These are phyloP conservation scores for Frieseomelitta varia DNA, from an alignment of 1,140 invertebrate species.

Conservation along the genomic window DNA sequence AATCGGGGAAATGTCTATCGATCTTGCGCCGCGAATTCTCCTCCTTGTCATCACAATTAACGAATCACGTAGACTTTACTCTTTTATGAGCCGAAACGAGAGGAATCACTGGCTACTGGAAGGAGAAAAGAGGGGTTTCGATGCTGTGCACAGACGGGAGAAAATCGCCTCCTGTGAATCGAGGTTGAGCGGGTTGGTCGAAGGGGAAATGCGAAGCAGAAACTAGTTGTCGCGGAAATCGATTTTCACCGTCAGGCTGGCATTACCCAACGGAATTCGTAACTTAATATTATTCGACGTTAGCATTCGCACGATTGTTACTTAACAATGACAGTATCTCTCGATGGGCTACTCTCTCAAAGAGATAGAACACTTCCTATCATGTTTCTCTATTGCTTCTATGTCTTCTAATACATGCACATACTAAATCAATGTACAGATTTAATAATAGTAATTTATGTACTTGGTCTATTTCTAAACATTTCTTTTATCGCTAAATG, in stretches of 20 bases:
- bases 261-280: conserved; percentile 67
- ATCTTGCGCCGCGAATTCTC: conserved; percentile 34
- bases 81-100: conserved; percentile 53
- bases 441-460: neutral
- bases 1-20: conserved; percentile 66
- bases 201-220: conserved; percentile 51
- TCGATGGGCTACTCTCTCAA: conserved; percentile 1
- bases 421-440: neutral
- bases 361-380: conserved; percentile 2
- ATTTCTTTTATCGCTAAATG: neutral
- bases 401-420: neutral
- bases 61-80: conserved; percentile 62
- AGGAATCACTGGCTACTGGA: neutral
- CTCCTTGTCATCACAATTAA: conserved; percentile 51
- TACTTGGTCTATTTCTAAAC: too few species aligned
- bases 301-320: conserved; percentile 62
- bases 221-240: conserved; percentile 69
- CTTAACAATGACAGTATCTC: conserved; percentile 56
- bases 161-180: conserved; percentile 11
- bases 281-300: conserved; percentile 69
- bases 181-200: conserved; percentile 22
- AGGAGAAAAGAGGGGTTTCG: neutral
- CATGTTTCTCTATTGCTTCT: neutral
- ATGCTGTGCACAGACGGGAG: neutral
- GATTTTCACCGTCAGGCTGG: conserved; percentile 57